Conservation (phyloP, 53 echinoderm and acorn worm species). For the Paracentrotus lividus region DNA sequence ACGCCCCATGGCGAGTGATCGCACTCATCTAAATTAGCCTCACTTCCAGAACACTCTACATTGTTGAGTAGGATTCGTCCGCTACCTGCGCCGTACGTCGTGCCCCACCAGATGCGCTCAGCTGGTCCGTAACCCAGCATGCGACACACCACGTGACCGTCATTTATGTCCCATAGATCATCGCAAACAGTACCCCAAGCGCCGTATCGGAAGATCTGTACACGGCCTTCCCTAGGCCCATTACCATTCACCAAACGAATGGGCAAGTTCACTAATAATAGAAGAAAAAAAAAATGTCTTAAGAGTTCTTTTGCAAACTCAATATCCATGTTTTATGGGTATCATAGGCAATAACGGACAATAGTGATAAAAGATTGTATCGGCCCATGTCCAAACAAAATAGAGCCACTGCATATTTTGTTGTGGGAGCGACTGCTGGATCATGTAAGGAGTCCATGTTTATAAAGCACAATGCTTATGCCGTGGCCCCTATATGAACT, state of each 20-base stretch:
- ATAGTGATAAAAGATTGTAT: too few species aligned
- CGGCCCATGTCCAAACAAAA: too few species aligned
- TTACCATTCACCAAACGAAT: background rate
- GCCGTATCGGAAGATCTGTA: background rate
- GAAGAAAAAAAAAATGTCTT: background rate
- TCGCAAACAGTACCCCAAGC: constrained; percentile 26
- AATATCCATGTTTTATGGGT: too few species aligned
- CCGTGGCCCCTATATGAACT: too few species aligned
- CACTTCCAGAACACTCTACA: background rate
- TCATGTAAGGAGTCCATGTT: too few species aligned
- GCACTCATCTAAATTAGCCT: background rate
- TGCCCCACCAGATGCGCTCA: background rate
- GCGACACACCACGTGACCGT: constrained; percentile 35
- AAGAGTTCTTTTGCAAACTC: too few species aligned
- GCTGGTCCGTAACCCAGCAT: constrained; percentile 15
- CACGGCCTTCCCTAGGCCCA: background rate
- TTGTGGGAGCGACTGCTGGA: too few species aligned
- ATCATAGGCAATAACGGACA: too few species aligned
- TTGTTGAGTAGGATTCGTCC: constrained; percentile 3
- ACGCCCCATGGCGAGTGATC: background rate
- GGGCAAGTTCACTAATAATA: background rate
- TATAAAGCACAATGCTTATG: too few species aligned
- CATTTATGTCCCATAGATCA: constrained; percentile 1
- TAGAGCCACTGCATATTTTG: too few species aligned
- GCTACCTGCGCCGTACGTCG: background rate